These are phyloP conservation scores for Drosophila eohydei DNA, from an alignment of 2,888 invertebrate species.

Conservation along the genomic window DNA sequence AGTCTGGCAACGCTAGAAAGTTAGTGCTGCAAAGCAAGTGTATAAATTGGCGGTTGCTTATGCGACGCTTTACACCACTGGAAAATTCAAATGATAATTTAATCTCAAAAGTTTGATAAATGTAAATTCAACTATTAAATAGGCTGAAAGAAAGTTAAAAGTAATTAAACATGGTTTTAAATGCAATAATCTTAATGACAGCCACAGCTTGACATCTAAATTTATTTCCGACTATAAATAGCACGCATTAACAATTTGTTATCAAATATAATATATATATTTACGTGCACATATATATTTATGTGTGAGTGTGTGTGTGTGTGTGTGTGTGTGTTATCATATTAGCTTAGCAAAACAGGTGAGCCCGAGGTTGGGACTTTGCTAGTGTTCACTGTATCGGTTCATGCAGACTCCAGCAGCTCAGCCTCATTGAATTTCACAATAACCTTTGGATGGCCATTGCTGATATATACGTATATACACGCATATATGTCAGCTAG, in stretches of 20 bases:
- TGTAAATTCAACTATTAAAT: neutral
- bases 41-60: neutral
- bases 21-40: neutral
- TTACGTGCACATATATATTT: no score
- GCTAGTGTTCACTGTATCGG: slow-evolving; percentile 7
- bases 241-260: neutral
- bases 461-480: slow-evolving; percentile 9
- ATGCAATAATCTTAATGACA: neutral
- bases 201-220: neutral
- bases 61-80: neutral
- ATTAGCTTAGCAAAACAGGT: slow-evolving; percentile 14
- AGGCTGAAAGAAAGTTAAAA: neutral
- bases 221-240: neutral
- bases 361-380: neutral
- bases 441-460: slow-evolving; percentile 52
- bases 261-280: neutral
- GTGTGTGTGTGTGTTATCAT: slow-evolving; percentile 14
- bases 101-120: neutral
- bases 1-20: neutral
- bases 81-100: neutral
- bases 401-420: slow-evolving; percentile 10
- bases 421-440: slow-evolving; percentile 36
- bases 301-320: neutral
- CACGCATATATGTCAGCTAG: neutral
- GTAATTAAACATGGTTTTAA: neutral